These are phyloP conservation scores for Oedothorax gibbosus DNA, from an alignment of 1,140 invertebrate genomes.

Conservation along the genomic window DNA sequence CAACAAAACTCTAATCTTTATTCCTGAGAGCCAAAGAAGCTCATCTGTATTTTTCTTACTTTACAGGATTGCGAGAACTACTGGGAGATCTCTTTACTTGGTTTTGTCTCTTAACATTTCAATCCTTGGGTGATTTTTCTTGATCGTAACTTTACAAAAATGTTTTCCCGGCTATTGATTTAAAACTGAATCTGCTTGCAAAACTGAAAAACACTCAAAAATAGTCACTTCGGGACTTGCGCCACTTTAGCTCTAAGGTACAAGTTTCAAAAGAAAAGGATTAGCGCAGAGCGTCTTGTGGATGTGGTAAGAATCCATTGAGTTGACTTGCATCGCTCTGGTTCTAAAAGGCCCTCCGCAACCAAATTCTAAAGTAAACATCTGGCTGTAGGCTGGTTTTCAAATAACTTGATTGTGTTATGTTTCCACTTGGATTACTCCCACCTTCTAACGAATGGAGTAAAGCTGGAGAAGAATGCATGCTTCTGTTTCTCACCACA, in stretches of 20 bases:
- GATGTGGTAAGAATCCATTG: conserved; percentile 50
- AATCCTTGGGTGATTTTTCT: too few relatives aligned
- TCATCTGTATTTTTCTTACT: too few relatives aligned
- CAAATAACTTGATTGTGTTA: conserved; percentile 60
- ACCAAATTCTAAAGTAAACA: conserved; percentile 58
- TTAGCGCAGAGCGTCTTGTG: conserved; percentile 43
- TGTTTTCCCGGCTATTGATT: too few relatives aligned
- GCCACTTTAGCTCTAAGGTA: conserved; percentile 23
- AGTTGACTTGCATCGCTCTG: conserved; percentile 49
- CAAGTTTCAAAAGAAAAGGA: conserved; percentile 25
- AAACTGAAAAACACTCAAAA: too few relatives aligned
- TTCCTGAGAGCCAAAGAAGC: too few relatives aligned
- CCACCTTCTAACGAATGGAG: conserved; percentile 7
- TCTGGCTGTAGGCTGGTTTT: conserved; percentile 51
- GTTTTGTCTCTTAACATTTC: too few relatives aligned
- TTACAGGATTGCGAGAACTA: too few relatives aligned
- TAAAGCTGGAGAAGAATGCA: conserved; percentile 5
- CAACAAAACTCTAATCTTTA: not conserved
- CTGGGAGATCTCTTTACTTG: too few relatives aligned
- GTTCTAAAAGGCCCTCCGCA: conserved; percentile 10
- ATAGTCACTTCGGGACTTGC: too few relatives aligned
- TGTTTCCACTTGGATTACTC: conserved; percentile 46
- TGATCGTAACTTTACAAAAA: too few relatives aligned
- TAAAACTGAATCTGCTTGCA: too few relatives aligned
- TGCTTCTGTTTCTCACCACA: too few relatives aligned